phyloP scores from a whole-genome alignment of 2,113 vertebrate genomes.

The Rostratula benghalensis region DNA sequence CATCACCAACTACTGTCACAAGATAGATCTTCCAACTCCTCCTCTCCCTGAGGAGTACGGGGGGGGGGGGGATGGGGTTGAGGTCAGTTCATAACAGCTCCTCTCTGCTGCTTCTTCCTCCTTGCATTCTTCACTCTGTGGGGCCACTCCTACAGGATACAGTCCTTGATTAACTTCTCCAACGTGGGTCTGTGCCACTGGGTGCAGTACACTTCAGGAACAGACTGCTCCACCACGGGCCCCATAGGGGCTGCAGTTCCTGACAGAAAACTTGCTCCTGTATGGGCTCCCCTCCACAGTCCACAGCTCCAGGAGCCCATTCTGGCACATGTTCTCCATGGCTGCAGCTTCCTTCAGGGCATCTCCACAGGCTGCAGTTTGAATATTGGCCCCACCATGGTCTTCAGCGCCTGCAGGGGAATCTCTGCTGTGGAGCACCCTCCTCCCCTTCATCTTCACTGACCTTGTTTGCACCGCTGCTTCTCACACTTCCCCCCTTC shows the following conservation, averaged over 20 bases:
- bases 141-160: neutral
- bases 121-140: neutral
- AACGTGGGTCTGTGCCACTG: rapidly evolving
- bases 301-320: rapidly evolving
- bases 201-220: neutral
- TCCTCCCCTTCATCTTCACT: neutral
- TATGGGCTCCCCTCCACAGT: neutral
- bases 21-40: neutral
- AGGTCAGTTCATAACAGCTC: neutral
- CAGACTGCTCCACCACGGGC: neutral
- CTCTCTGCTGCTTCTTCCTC: too few species aligned
- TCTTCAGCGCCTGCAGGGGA: neutral
- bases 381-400: neutral
- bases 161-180: neutral
- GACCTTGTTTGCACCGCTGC: neutral
- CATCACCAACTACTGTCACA: neutral
- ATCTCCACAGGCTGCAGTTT: neutral
- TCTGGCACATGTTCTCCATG: neutral
- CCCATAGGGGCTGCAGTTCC: rapidly evolving
- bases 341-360: neutral
- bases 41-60: too few species aligned
- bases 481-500: neutral
- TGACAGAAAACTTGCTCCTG: neutral
- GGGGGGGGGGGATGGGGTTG: neutral
- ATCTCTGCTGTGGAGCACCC: neutral